A percentile compares a stretch with the other conserved stretches of the same genome.
These are phyloP conservation scores for Calliopum simillimum DNA, from an alignment of 2,888 invertebrate genomes.

Conservation along the genomic window DNA sequence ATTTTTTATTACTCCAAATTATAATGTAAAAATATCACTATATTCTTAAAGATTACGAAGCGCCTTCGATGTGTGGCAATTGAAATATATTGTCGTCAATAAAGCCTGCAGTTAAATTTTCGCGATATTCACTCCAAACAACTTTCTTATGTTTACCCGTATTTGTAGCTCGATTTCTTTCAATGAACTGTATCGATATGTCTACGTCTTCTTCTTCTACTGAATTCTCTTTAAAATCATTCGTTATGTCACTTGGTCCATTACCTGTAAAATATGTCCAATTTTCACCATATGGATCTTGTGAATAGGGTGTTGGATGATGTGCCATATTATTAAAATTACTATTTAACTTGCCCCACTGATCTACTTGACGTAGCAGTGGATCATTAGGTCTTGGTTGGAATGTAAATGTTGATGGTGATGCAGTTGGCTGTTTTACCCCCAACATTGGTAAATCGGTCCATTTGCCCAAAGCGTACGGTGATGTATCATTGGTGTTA, in stretches of 20 bases:
- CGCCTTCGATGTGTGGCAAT: constrained; percentile 53
- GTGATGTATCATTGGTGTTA: constrained; percentile 70
- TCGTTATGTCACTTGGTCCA: constrained; percentile 45
- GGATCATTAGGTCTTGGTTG: constrained; percentile 51
- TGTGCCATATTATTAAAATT: constrained; percentile 60
- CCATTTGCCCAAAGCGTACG: constrained; percentile 73
- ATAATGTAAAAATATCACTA: not conserved
- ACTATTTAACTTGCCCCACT: constrained; percentile 64
- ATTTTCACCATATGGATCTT: constrained; percentile 56
- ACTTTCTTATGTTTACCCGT: constrained; percentile 32
- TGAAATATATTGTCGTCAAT: constrained; percentile 60
- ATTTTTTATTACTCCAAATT: not conserved
- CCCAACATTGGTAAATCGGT: constrained; percentile 63
- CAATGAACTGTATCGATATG: not conserved
- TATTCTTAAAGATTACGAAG: not conserved
- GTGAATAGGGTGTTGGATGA: constrained; percentile 49
- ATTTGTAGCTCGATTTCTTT: not conserved
- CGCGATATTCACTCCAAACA: constrained; percentile 57
- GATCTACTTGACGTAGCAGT: constrained; percentile 59
- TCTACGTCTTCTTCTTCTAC: constrained; percentile 52
- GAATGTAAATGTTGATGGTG: constrained; percentile 24
- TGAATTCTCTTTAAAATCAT: constrained; percentile 47
- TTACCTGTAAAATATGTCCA: constrained; percentile 61
- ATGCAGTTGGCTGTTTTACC: constrained; percentile 45
- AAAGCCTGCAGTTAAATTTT: constrained; percentile 59